Conservation (phyloP, 2,888 invertebrate genomes). For the Papilio protenor region DNA sequence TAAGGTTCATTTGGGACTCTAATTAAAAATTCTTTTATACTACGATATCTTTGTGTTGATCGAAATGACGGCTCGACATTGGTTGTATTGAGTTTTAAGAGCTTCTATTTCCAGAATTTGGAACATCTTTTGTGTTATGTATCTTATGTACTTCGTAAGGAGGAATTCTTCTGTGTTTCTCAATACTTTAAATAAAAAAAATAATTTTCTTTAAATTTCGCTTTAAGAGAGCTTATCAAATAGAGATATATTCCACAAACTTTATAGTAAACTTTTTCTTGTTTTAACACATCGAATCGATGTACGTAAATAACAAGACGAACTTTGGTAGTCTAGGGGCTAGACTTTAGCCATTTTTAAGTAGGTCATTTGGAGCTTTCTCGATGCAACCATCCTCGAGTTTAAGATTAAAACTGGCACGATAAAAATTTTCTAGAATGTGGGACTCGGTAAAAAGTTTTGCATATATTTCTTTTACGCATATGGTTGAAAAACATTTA, state of each 20-base stretch:
- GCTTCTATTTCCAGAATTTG: background rate
- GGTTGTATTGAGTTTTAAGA: background rate
- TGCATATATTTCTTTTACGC: constrained; percentile 1
- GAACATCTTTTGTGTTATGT: background rate
- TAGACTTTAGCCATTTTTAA: constrained; percentile 3
- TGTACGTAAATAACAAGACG: background rate
- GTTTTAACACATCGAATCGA: too few relatives aligned
- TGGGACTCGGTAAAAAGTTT: background rate
- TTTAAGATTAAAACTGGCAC: constrained; percentile 34
- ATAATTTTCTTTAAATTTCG: too few relatives aligned
- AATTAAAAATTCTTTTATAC: constrained; percentile 21
- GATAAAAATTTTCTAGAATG: constrained; percentile 23
- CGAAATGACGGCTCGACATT: background rate
- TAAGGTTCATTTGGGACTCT: constrained; percentile 17
- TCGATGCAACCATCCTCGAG: constrained; percentile 24
- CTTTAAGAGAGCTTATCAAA: too few relatives aligned
- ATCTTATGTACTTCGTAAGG: too few relatives aligned
- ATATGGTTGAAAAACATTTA: background rate
- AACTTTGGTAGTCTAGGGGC: background rate
- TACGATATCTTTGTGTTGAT: background rate
- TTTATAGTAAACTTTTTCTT: too few relatives aligned
- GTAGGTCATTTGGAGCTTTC: constrained; percentile 32
- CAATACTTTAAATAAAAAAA: too few relatives aligned
- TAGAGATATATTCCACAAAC: too few relatives aligned
- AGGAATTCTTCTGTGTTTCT: too few relatives aligned